Conservation (phyloP, 2,888 invertebrate genomes). For the Phoenoteleia sp. region DNA sequence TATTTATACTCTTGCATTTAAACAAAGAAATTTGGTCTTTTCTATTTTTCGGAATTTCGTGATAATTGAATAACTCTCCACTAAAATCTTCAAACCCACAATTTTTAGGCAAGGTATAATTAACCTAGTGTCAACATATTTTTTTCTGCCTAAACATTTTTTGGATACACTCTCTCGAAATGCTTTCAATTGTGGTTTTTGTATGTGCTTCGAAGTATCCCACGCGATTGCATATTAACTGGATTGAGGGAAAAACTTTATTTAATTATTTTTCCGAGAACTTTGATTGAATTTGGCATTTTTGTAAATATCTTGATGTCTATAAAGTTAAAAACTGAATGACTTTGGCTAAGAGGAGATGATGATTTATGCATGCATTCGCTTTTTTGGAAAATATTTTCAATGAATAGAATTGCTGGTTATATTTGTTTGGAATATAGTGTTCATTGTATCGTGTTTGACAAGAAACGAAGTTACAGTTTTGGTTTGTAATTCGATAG, state of each 20-base stretch:
- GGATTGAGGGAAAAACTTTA: too few relatives aligned
- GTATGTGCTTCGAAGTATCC: slow-evolving; percentile 38
- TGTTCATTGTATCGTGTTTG: background rate
- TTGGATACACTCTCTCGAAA: background rate
- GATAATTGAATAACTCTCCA: background rate
- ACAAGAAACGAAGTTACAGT: background rate
- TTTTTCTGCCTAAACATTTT: background rate
- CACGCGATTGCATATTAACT: slow-evolving; percentile 37
- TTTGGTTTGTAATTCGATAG: slow-evolving; percentile 28
- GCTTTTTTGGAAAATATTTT: slow-evolving; percentile 30
- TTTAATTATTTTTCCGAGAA: too few relatives aligned
- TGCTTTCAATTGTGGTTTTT: slow-evolving; percentile 26
- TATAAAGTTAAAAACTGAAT: background rate
- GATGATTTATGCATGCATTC: slow-evolving; percentile 37
- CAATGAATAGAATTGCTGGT: slow-evolving; percentile 25
- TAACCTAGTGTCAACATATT: background rate
- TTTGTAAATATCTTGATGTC: background rate
- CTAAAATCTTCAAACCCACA: background rate
- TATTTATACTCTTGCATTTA: too few relatives aligned
- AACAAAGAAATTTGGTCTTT: background rate
- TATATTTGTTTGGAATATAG: slow-evolving; percentile 38
- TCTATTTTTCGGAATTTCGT: background rate
- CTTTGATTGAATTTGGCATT: too few relatives aligned
- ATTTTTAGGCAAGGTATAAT: background rate
- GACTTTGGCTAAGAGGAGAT: slow-evolving; percentile 2